Evolutionary conservation across 2,113 vertebrate species (phyloP).

Genomic region (Nansenia antarctica): DNA sequence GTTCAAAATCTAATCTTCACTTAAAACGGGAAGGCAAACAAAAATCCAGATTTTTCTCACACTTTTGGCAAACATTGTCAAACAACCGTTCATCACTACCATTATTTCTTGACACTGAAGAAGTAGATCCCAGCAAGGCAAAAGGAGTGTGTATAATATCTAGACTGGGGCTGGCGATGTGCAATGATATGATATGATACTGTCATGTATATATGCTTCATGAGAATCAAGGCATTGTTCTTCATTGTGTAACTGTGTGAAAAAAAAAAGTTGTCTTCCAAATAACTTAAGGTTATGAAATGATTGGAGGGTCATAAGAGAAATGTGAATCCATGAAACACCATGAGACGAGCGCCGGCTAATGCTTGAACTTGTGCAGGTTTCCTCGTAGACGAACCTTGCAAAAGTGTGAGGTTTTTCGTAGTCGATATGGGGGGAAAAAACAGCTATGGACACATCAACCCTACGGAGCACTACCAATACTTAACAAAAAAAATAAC

Average conservation of each 20-base stretch:
- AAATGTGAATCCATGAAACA: constrained; percentile 10
- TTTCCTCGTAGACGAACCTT: neutral
- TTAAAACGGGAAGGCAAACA: constrained; percentile 5
- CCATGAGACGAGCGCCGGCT: constrained; percentile 3
- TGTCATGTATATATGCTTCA: neutral
- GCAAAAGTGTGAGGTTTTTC: constrained; percentile 18
- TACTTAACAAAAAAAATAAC: constrained; percentile 40
- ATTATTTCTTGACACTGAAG: neutral
- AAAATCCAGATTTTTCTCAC: neutral
- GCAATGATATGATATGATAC: neutral
- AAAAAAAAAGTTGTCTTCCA: neutral
- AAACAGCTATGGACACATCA: constrained; percentile 19
- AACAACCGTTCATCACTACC: neutral
- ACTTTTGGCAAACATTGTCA: neutral
- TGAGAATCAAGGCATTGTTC: constrained; percentile 3
- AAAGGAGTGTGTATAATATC: neutral
- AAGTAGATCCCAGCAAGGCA: neutral
- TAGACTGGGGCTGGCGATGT: neutral
- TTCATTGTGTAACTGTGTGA: constrained; percentile 2
- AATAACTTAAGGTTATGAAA: neutral
- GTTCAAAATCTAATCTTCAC: neutral
- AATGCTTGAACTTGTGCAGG: constrained; percentile 2
- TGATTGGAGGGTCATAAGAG: constrained; percentile 4
- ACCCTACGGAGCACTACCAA: constrained; percentile 38
- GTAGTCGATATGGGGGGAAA: constrained; percentile 7